phyloP scores from a whole-genome alignment of 2,888 invertebrate species.

The Andrena marginata region DNA sequence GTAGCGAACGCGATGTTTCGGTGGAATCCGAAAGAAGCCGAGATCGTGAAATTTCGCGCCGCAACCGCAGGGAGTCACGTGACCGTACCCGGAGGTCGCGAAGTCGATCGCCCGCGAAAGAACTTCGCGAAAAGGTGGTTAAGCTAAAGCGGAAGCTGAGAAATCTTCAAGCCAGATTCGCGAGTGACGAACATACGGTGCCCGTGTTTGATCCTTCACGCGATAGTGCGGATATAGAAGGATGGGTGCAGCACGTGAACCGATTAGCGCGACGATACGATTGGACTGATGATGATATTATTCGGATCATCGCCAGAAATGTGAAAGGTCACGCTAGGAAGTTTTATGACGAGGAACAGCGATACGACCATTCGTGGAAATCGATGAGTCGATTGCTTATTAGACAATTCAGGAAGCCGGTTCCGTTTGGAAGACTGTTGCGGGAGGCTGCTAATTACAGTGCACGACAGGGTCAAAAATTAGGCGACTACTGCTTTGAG shows the following conservation, averaged over 20 bases:
- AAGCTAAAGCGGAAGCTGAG: background rate
- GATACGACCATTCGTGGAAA: too few species aligned
- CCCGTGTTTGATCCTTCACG: constrained; percentile 10
- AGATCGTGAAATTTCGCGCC: background rate
- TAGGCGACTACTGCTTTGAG: constrained; percentile 17
- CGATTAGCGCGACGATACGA: background rate
- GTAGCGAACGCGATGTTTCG: background rate
- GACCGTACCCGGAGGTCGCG: background rate
- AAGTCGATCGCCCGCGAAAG: background rate
- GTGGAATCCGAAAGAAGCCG: background rate
- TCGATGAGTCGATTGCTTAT: too few species aligned
- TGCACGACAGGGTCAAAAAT: background rate
- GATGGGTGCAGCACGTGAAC: constrained; percentile 17
- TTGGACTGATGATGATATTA: too few species aligned
- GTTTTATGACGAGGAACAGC: too few species aligned
- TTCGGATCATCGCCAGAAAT: too few species aligned
- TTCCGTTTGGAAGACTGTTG: background rate
- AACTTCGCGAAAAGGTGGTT: background rate
- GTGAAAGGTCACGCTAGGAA: too few species aligned
- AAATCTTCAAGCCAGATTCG: background rate
- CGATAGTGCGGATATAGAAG: background rate
- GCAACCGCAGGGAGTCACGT: background rate
- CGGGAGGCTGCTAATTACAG: background rate
- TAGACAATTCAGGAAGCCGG: too few species aligned
- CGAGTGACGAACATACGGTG: background rate